A percentile compares a stretch with the other conserved stretches of the same genome.
Conservation (phyloP, 1,140 invertebrate genomes). For the Chelonus insularis region DNA sequence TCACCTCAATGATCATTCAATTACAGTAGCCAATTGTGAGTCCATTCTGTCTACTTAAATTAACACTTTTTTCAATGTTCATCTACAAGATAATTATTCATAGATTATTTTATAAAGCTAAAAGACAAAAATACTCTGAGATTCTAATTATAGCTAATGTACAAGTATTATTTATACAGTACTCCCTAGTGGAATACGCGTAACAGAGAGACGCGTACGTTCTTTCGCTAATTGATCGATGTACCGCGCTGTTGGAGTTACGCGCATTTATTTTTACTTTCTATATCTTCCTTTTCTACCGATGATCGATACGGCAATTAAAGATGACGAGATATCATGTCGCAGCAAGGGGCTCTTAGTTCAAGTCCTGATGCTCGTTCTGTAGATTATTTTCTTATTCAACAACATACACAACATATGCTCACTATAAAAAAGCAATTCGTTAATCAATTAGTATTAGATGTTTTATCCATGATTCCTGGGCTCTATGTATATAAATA, state of each 20-base stretch:
- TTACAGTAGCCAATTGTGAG: too few relatives aligned
- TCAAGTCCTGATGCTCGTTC: too few relatives aligned
- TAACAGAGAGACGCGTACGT: not conserved
- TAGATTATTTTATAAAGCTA: too few relatives aligned
- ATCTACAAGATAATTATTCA: too few relatives aligned
- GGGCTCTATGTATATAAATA: not conserved
- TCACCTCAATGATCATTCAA: too few relatives aligned
- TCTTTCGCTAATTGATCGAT: conserved; percentile 31
- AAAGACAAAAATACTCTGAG: not conserved
- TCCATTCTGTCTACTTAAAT: too few relatives aligned
- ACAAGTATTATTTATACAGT: not conserved
- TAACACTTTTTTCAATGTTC: too few relatives aligned
- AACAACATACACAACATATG: not conserved
- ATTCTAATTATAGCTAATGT: not conserved
- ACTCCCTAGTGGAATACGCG: not conserved
- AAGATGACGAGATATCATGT: conserved; percentile 30
- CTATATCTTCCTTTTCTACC: not conserved
- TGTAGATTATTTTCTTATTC: not conserved
- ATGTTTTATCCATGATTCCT: conserved; percentile 9
- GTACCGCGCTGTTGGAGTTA: conserved; percentile 19
- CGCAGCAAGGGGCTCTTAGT: conserved; percentile 4
- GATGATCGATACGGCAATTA: conserved; percentile 33
- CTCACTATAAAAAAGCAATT: not conserved
- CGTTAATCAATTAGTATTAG: conserved; percentile 13
- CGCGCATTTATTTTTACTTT: conserved; percentile 1